phyloP scores from a whole-genome alignment of 2,888 invertebrate genomes.

The Therioaphis trifolii region DNA sequence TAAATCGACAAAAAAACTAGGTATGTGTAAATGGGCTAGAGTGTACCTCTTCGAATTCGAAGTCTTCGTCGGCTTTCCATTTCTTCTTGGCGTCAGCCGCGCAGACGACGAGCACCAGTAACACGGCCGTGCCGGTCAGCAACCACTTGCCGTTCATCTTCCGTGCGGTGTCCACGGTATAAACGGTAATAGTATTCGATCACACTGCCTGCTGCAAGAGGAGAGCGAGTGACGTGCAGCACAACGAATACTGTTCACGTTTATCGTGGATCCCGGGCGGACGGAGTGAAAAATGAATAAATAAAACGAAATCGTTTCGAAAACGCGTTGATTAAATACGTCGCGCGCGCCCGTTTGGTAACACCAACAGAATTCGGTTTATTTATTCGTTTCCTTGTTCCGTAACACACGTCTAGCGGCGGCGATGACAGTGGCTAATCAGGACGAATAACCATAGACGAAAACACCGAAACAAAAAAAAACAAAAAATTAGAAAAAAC shows the following conservation, averaged over 20 bases:
- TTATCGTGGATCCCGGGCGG: background rate
- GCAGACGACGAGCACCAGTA: slow-evolving; percentile 2
- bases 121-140: slow-evolving; percentile 26
- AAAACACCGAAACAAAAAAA: background rate
- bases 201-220: no score
- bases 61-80: slow-evolving; percentile 61
- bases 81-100: slow-evolving; percentile 56
- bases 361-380: no score
- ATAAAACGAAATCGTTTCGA: background rate
- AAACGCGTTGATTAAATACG: background rate
- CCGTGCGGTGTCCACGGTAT: background rate
- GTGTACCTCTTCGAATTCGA: slow-evolving; percentile 58
- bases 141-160: slow-evolving; percentile 55
- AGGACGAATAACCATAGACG: background rate
- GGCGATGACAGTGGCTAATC: background rate
- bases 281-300: background rate
- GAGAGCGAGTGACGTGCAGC: no score
- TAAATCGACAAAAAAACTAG: no score
- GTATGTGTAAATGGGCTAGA: no score
- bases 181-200: background rate
- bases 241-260: background rate
- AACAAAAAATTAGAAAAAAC: background rate
- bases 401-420: no score
- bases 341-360: no score
- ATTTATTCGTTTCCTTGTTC: background rate